A percentile compares a stretch with the other conserved stretches of the same genome.
Evolutionary conservation across 2,113 vertebrate species (phyloP).

Genomic region (Mus musculus): DNA sequence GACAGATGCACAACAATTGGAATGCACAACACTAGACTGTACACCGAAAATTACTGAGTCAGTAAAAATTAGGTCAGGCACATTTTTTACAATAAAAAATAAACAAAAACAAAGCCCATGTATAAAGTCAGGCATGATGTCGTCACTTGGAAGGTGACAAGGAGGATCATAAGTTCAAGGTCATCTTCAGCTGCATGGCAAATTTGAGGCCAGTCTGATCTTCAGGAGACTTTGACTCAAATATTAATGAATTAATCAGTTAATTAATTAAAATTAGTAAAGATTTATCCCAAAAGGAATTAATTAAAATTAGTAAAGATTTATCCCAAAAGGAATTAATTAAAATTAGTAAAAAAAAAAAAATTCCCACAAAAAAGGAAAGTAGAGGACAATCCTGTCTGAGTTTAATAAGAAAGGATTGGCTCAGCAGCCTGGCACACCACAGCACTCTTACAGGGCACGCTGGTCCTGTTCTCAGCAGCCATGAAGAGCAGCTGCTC

Average conservation of each 20-base stretch:
- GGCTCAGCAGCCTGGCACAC: not conserved
- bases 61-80: not conserved
- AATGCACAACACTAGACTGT: too few relatives aligned
- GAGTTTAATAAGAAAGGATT: not conserved
- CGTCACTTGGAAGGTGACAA: not conserved
- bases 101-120: not conserved
- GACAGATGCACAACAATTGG: not conserved
- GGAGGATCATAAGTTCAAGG: not conserved
- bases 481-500: not conserved
- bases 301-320: not conserved
- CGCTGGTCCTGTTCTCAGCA: not conserved
- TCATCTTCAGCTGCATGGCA: not conserved
- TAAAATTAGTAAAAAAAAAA: not conserved
- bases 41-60: not conserved
- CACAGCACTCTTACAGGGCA: not conserved
- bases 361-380: not conserved
- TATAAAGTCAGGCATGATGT: not conserved
- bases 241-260: not conserved
- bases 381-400: not conserved
- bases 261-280: not conserved
- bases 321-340: not conserved
- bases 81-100: not conserved
- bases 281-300: not conserved
- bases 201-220: not conserved
- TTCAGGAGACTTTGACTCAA: not conserved